These are phyloP conservation scores for Trissolcus basalis DNA, from an alignment of 1,140 invertebrate genomes.

Conservation along the genomic window DNA sequence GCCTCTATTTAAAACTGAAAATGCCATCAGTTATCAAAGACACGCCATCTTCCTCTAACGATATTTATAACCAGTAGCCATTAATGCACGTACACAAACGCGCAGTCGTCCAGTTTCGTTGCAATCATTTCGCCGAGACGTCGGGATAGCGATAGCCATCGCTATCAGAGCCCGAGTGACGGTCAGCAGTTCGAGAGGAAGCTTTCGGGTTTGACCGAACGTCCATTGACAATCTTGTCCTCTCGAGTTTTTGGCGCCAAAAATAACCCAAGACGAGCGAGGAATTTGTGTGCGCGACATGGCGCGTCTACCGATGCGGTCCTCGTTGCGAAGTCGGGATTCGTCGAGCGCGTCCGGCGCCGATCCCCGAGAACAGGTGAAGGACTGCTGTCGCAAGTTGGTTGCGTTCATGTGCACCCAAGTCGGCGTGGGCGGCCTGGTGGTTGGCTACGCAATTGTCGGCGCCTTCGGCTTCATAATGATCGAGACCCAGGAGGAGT, in stretches of 20 bases:
- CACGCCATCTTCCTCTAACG: constrained; percentile 27
- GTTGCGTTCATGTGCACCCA: constrained; percentile 94
- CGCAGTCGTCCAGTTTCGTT: constrained; percentile 9
- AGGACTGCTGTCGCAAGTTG: constrained; percentile 89
- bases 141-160: too few species aligned
- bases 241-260: too few species aligned
- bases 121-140: too few species aligned
- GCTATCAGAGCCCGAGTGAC: too few species aligned
- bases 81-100: constrained; percentile 13
- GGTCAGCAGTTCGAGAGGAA: neutral
- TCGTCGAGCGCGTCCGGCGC: constrained; percentile 82
- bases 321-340: constrained; percentile 80
- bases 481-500: constrained; percentile 85
- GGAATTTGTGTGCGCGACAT: constrained; percentile 36
- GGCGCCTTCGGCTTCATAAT: constrained; percentile 94
- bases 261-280: constrained; percentile 12
- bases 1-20: constrained; percentile 11
- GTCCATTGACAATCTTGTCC: too few species aligned
- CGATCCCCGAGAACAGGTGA: constrained; percentile 83
- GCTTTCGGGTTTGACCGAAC: too few species aligned
- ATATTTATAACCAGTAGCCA: constrained; percentile 29
- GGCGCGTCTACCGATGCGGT: constrained; percentile 64
- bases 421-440: constrained; percentile 95
- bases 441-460: constrained; percentile 95
- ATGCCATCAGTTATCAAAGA: neutral